Evolutionary conservation across 1,140 invertebrate species (phyloP), one percentile per base, ranked within the genome.

Genomic region (Pantala flavescens): DNA sequence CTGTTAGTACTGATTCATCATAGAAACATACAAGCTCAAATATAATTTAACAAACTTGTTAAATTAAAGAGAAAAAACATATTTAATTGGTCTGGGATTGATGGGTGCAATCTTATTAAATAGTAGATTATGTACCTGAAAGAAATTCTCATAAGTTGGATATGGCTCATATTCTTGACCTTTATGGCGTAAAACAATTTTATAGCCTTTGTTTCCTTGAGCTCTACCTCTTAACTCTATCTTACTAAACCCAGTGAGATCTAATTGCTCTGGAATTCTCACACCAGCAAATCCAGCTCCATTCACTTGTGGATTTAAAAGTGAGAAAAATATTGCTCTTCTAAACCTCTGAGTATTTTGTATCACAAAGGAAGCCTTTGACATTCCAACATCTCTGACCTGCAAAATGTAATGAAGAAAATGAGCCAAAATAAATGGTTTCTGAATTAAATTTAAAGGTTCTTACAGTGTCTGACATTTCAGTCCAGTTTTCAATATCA

Each of bases 241-340:
- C 74, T 83, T 84, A 0, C 81, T 79, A 76, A 83, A 85, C 21
- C 80, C 80, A 0, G 82, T 82, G 0, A 90, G 78, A 80, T 90
- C 80, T 14, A 85, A 79, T 24, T 81, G 71, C 7, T 82, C 82
- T 7, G 79, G 73, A 0, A 82, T 86, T 49, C 84, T 80, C 72
- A 89, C 83, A 12, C 89, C 89, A 63, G 89, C 89, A 80, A 91
- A 90, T 9, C 88, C 88, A 42, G 90, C 90, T 0, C 89, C 89
- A 77, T 90, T 90, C 11, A 85, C 82, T 80, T 90, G 89, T 9
- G 90, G 89, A 79, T 90, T 90, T 7, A 91, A 79, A 19, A 90
- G 77, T 5, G 86, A 86, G 77, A 91, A 91, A 75, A 91, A 87
- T 78, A 91, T 82, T 0, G 86, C 89, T 78, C 87, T 81, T 80